A percentile compares a stretch with the other conserved stretches of the same genome.
Evolutionary conservation across 1,140 invertebrate species (phyloP).

Genomic region (Xylocopa sonorina): DNA sequence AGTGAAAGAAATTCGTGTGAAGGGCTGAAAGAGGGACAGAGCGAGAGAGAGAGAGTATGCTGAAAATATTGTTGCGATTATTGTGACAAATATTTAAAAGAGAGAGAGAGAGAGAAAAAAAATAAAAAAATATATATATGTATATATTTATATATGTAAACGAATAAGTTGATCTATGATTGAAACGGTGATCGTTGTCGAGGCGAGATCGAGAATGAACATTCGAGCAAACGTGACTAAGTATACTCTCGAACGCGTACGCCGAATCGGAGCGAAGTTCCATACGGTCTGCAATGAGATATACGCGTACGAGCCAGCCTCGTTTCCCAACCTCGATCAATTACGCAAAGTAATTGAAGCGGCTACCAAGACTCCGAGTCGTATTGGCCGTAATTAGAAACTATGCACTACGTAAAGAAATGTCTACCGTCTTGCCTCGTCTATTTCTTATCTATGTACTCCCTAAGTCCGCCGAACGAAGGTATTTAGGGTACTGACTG

Average conservation of each 20-base stretch:
- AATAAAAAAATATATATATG: no score
- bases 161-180: background rate
- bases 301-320: no score
- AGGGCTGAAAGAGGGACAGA: no score
- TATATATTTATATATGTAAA: no score
- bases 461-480: slow-evolving; percentile 80
- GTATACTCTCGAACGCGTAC: no score
- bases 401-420: no score
- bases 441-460: slow-evolving; percentile 81
- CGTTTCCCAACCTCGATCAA: slow-evolving; percentile 25
- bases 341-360: slow-evolving; percentile 11
- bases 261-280: background rate
- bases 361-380: no score
- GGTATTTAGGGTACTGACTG: slow-evolving; percentile 80
- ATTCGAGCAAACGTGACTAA: background rate
- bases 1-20: no score
- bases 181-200: background rate
- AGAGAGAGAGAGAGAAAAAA: slow-evolving; percentile 17
- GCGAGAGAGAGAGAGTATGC: no score
- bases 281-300: background rate
- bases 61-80: no score
- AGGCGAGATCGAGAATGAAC: slow-evolving; percentile 50
- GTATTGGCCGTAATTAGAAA: no score
- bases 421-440: slow-evolving; percentile 59
- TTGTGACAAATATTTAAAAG: no score